Base-by-base conservation (phyloP, 2,113 vertebrate species). In the Prunella himalayana region DNA sequence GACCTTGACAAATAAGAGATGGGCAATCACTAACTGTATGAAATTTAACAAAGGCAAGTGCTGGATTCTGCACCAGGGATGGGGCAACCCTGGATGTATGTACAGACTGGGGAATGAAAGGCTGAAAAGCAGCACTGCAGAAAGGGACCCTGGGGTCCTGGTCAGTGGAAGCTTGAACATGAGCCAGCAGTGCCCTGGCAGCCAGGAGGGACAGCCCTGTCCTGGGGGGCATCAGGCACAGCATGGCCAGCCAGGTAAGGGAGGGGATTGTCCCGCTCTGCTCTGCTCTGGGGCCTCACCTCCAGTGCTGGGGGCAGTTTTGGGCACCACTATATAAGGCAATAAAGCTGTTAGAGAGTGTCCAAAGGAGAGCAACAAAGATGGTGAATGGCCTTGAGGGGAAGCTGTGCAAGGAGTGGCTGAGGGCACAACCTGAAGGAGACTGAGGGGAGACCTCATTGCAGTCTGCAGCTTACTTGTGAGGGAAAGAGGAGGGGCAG, bases 231-330 rank as follows among this genome's bases (percentile, higher is more conserved):
- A 45, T 51, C 53, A 68, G 77, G 51, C 28, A 45, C 45, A 73
- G 28, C 37, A 66, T 39, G 1, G 0, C 11, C 76, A 66, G 37
- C 44, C 0, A 0, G 20, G 20, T 13, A 17, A 45, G n/a, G n/a
- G 28, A n/a, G 28, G 37, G 11, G 60, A 53, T 30, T 68, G 39
- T 68, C 24, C 33, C 0, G 0, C n/a, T n/a, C 45, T 66, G 16
- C 16, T 53, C 69, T 68, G 86, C 0, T 0, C 23, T 45, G 45
- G 16, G 0, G 1, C 51, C 45, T 53, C 11, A 14, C 5, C 23
- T 45, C 10, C 4, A 10, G 1, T 20, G 1, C 0, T n/a, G 33
- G 3, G 27, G 4, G 69, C 13, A 45, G 39, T 30, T 66, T 66
- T 25, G 69, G 13, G 28, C 1, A 5, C 7, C 24, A 13, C 16